Evolutionary conservation across 1,140 invertebrate genomes (phyloP), one percentile per base, ranked within the genome.

Genomic region (Ooceraea biroi): DNA sequence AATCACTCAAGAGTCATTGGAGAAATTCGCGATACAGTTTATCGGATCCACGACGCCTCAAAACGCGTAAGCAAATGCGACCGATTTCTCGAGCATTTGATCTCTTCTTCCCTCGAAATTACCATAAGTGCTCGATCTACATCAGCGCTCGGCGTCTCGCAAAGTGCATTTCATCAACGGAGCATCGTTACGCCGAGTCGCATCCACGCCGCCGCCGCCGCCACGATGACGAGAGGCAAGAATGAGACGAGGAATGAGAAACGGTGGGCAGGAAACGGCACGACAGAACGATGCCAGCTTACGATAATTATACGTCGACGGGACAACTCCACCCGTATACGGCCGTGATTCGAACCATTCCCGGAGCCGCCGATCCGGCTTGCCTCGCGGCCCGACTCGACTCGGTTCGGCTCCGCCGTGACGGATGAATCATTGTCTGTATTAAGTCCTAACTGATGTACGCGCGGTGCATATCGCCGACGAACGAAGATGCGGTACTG

Each of bases 281-380:
- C 46, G 60, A 52, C 25, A 52, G 71, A 83, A 74, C 52, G 71
- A 83, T 76, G 82, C 73, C 72, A 65, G 60, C 48, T 83, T 76
- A 57, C 71, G 82, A 77, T 63, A 76, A 83, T 83, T 83, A 83
- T 77, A 50, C 72, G 58, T 84, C 61, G 63, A 71, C 57, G 57
- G 83, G 85, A 84, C 83, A 86, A 86, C 71, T 72, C 61, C 83
- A 50, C 69, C 68, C 83, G 48, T 86, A 78, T 74, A 78, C 74
- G 68, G 80, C 65, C 44, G 52, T 84, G 85, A 73, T 72, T 84
- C 82, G 74, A 61, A 73, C 65, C 63, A 84, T 86, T 83, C 69
- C 58, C 2, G 50, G 76, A 57, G 76, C 82, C 73, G 46, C 72
- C 80, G 48, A 83, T 41, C 58, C 46, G 69, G 60, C 57, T 58